phyloP scores from a whole-genome alignment of 1,140 invertebrate genomes.

The Drosophila sulfurigaster region DNA sequence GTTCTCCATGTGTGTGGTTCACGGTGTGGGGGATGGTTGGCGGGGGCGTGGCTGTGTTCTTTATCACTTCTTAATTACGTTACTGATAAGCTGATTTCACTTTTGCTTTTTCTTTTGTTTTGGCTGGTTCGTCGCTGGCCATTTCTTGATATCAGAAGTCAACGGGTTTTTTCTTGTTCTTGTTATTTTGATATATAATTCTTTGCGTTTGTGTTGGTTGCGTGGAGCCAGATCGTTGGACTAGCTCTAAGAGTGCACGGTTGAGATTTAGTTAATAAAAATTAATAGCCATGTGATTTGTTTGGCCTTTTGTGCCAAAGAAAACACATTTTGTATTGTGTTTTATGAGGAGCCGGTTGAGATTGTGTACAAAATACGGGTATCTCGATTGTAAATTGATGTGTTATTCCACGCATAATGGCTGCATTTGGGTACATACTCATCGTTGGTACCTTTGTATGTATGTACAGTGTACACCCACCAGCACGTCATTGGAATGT shows the following conservation, averaged over 20 bases:
- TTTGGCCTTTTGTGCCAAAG: constrained; percentile 61
- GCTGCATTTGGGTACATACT: constrained; percentile 10
- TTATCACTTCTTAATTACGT: constrained; percentile 81
- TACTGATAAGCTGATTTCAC: constrained; percentile 74
- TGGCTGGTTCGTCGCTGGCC: constrained; percentile 31
- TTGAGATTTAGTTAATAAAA: constrained; percentile 80
- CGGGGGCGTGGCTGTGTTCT: constrained; percentile 55
- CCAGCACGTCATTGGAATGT: constrained; percentile 35
- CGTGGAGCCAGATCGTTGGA: constrained; percentile 33
- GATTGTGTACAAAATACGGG: constrained; percentile 44
- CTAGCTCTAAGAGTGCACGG: constrained; percentile 50
- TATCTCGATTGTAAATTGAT: constrained; percentile 49
- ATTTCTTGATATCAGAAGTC: constrained; percentile 57
- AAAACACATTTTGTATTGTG: constrained; percentile 46
- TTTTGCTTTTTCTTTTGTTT: constrained; percentile 52
- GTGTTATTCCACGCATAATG: constrained; percentile 26
- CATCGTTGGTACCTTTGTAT: neutral
- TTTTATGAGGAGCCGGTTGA: constrained; percentile 32
- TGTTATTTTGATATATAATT: constrained; percentile 2
- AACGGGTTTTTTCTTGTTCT: constrained; percentile 26
- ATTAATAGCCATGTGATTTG: constrained; percentile 80
- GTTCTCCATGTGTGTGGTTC: constrained; percentile 25
- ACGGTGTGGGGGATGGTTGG: constrained; percentile 1
- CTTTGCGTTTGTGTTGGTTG: constrained; percentile 26
- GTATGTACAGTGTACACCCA: neutral